Evolutionary conservation across 2,113 vertebrate species (phyloP).

Genomic region (Pseudolaguvia tuberculata): DNA sequence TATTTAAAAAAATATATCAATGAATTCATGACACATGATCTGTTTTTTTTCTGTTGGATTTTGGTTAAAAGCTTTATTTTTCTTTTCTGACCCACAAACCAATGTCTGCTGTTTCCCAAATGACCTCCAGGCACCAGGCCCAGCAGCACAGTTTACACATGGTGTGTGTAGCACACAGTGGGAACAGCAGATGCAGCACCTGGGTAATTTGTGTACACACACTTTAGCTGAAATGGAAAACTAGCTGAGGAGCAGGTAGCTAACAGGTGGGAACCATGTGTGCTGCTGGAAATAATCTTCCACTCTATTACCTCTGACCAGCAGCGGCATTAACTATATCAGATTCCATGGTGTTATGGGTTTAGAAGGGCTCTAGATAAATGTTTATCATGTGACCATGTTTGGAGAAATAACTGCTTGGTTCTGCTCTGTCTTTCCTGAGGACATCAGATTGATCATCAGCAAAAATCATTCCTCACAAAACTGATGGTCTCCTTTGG

Average conservation of each 20-base stretch:
- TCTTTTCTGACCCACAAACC: slow-evolving; percentile 3
- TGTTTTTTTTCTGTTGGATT: neutral
- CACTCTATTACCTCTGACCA: slow-evolving; percentile 37
- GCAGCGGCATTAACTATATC: slow-evolving; percentile 19
- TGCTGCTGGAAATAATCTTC: slow-evolving; percentile 45
- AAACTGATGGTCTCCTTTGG: no score
- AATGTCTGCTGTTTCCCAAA: slow-evolving; percentile 27
- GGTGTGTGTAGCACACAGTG: slow-evolving; percentile 1
- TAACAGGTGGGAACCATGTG: slow-evolving; percentile 29
- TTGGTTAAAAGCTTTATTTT: slow-evolving; percentile 17
- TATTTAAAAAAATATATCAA: no score
- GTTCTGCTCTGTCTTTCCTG: no score
- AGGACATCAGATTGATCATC: no score
- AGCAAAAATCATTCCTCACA: no score
- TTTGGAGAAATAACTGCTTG: no score
- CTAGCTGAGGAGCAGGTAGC: slow-evolving; percentile 18
- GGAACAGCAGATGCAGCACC: slow-evolving; percentile 30
- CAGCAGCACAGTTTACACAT: neutral
- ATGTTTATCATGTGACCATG: neutral
- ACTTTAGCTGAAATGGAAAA: slow-evolving; percentile 45
- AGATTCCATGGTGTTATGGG: neutral
- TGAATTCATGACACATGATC: neutral
- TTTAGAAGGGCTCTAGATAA: neutral
- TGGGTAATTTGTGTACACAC: slow-evolving; percentile 44
- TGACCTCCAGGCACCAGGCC: slow-evolving; percentile 12